phyloP scores from a whole-genome alignment of 2,888 invertebrate species.

The Piscicola geometra region DNA sequence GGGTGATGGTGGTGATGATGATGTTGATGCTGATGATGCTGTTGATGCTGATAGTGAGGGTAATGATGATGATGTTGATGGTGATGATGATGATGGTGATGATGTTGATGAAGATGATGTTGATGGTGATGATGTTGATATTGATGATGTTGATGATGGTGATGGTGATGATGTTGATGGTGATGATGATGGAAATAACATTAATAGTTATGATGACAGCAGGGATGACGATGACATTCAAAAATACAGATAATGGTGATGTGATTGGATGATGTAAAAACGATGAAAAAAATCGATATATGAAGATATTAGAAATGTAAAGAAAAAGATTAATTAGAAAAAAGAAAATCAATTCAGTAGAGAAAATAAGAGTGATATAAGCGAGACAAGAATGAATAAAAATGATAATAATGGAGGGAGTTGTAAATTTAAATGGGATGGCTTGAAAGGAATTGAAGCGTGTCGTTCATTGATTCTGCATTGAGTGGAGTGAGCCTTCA shows the following conservation, averaged over 20 bases:
- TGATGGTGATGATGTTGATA: constrained; percentile 22
- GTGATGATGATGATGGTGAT: constrained; percentile 26
- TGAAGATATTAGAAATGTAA: too few species aligned
- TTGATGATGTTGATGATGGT: constrained; percentile 30
- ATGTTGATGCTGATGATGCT: constrained; percentile 29
- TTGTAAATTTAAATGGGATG: too few species aligned
- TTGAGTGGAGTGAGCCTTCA: too few species aligned
- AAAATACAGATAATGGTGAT: not conserved
- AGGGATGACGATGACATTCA: constrained; percentile 3
- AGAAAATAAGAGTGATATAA: too few species aligned
- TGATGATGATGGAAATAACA: constrained; percentile 17
- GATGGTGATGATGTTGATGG: constrained; percentile 27
- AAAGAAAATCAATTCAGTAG: too few species aligned
- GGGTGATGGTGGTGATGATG: constrained; percentile 12
- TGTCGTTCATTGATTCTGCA: too few species aligned
- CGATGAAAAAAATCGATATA: too few species aligned
- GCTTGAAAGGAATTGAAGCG: too few species aligned
- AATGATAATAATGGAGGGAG: too few species aligned
- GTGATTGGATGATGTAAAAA: too few species aligned
- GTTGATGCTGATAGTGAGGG: constrained; percentile 17
- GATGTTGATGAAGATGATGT: not conserved
- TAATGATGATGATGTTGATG: constrained; percentile 19
- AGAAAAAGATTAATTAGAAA: too few species aligned
- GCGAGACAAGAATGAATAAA: too few species aligned
- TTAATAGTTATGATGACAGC: constrained; percentile 24